Percentiles rank a stretch among this genome's conserved stretches.
Conservation (phyloP, 1,140 invertebrate genomes). For the Drosophila pachea region DNA sequence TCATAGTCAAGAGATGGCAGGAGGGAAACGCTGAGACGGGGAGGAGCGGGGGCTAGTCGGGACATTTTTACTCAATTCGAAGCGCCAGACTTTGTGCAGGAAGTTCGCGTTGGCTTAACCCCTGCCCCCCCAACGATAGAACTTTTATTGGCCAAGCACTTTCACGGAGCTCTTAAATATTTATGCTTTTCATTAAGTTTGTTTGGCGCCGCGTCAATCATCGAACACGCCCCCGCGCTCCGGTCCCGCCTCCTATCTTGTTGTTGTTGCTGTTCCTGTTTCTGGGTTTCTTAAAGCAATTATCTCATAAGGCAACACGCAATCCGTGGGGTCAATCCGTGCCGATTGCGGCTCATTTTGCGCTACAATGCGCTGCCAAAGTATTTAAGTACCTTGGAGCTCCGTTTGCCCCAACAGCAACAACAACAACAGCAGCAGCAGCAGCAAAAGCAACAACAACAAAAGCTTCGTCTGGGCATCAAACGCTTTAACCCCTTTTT, state of each 20-base stretch:
- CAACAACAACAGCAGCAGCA: constrained; percentile 17
- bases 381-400: constrained; percentile 74
- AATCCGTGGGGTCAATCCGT: constrained; percentile 65
- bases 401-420: constrained; percentile 43
- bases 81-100: neutral
- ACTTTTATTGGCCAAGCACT: constrained; percentile 17
- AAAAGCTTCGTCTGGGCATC: constrained; percentile 44
- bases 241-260: constrained; percentile 3
- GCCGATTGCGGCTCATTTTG: constrained; percentile 64
- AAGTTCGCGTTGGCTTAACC: neutral
- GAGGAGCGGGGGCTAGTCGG: neutral
- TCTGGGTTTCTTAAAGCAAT: constrained; percentile 62
- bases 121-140: neutral
- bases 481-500: constrained; percentile 63
- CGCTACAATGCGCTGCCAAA: constrained; percentile 73
- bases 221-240: constrained; percentile 29
- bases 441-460: constrained; percentile 35
- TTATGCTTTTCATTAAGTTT: constrained; percentile 60
- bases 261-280: constrained; percentile 18
- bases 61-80: neutral
- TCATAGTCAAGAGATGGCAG: neutral
- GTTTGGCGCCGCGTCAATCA: constrained; percentile 48
- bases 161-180: constrained; percentile 43
- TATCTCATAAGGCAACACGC: constrained; percentile 68
- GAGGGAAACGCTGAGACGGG: too few relatives aligned